phyloP scores from a whole-genome alignment of 2,113 vertebrate species.

The Psammodynastes pulverulentus region DNA sequence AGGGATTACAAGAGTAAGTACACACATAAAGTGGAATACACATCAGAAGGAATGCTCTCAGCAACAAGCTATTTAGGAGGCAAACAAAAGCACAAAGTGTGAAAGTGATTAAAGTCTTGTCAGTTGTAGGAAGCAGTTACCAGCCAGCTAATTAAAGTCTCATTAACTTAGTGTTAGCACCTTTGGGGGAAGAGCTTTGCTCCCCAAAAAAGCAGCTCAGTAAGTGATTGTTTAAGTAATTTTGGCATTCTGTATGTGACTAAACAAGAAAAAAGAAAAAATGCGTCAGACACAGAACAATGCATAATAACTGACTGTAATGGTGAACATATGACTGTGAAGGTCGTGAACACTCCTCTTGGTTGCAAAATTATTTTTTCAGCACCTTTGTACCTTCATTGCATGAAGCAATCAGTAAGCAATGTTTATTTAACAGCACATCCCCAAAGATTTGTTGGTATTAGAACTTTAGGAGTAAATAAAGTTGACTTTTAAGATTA shows the following conservation, averaged over 20 bases:
- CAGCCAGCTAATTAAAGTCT: not conserved
- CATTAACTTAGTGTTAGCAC: not conserved
- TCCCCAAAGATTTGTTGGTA: not conserved
- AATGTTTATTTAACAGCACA: not conserved
- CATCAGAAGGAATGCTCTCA: not conserved
- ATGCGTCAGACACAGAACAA: not conserved
- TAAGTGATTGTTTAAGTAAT: not conserved
- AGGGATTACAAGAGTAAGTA: not conserved
- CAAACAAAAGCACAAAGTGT: not conserved
- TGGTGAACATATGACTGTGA: not conserved
- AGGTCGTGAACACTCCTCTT: not conserved
- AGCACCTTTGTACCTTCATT: not conserved
- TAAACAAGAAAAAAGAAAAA: not conserved
- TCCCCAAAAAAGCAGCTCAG: not conserved
- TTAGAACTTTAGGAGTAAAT: not conserved
- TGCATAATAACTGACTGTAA: not conserved
- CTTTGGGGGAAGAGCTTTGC: not conserved
- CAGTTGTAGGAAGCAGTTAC: not conserved
- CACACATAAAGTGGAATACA: not conserved
- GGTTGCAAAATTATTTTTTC: not conserved
- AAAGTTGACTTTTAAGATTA: not conserved
- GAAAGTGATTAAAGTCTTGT: not conserved
- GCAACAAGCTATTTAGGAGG: not conserved
- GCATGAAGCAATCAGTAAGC: not conserved
- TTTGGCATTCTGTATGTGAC: not conserved